Base-by-base conservation (phyloP, 1,140 invertebrate genomes). In the Drosophila pruinosa region DNA sequence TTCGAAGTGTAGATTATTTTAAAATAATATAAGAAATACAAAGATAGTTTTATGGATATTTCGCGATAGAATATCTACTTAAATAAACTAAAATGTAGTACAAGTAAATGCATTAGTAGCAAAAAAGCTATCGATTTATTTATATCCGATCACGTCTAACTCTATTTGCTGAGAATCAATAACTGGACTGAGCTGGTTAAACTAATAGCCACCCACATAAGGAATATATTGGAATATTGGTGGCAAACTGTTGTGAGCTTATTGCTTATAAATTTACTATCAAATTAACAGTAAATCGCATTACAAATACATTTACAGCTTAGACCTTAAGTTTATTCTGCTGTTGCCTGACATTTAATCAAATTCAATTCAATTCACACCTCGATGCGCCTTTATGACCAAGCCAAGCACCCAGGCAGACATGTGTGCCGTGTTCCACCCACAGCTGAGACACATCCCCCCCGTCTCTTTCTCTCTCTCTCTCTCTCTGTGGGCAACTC, bases 341-440 rank as follows among this genome's bases (percentile, higher is more conserved):
- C 21, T 50, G 17, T 26, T 21, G 53, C 24, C 59, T 72, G 50
- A 59, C 65, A 74, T 67, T 73, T 86, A 86, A 85, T 85, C 77
- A 88, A 86, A 85, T 86, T 81, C 69, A 85, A 86, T 85, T 85
- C 79, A 63, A 34, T 77, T 76, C 56, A 69, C 72, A 70, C 71
- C 45, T 68, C 77, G 61, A 56, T 77, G 56, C 59, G 47, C 39
- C 41, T 63, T 78, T 68, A 71, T 75, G 57, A 62, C 26, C 59
- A 56, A n/a, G n/a, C n/a, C n/a, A n/a, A n/a, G n/a, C n/a, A n/a
- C n/a, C 21, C 17, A 43, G 8, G 7, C 41, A 43, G 6, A 43
- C 39, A 19, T 21, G 17, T 22, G 24, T 17, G 26, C 8, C 10
- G 2, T 38, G 22, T 4, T 17, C 14, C 41, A 45, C 17, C 15